Base-by-base conservation (phyloP, 2,888 invertebrate genomes). In the Pelosia muscerda region DNA sequence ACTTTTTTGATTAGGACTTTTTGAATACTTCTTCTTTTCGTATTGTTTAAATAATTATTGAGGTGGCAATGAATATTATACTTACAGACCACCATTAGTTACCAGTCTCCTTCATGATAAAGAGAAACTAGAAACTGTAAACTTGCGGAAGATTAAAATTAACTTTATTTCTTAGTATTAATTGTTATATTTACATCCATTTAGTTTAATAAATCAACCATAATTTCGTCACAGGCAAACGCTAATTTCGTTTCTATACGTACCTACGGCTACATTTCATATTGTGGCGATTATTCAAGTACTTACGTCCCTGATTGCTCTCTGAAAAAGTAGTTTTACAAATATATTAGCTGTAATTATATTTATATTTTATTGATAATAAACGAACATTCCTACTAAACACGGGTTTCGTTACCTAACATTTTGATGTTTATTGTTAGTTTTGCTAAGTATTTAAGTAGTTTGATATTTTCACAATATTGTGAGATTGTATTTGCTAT, bases 361-460 rank as follows among this genome's bases (percentile, higher is more conserved):
- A 65, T 68, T 75, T 68, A 70, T 66, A 69, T 72, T 68, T 64
- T 68, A 69, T 63, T 63, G 23, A 66, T 69, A 65, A 62, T 62
- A 71, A n/a, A 73, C 66, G 56, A 74, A 79, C 78, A 79, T 79
- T 79, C 78, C 78, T 79, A 68, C 58, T 62, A 75, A 75, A 70
- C 68, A 75, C 69, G 73, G 78, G 71, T 78, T 74, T 65, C 34
- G 54, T 71, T 67, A 59, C 63, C 66, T 73, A 62, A 73, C 65
- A 66, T 71, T 72, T 73, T 66, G 54, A 68, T 61, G 61, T 63
- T 75, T 75, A 66, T 68, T 78, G 63, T 73, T 73, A 80, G 64
- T 77, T 73, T 78, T 81, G 75, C 68, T 80, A 56, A 6, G 15
- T 56, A 75, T 68, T 56, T 71, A n/a, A n/a, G n/a, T n/a, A 71